Evolutionary conservation across 2,888 invertebrate genomes (phyloP).

Genomic region (Pteria penguin): DNA sequence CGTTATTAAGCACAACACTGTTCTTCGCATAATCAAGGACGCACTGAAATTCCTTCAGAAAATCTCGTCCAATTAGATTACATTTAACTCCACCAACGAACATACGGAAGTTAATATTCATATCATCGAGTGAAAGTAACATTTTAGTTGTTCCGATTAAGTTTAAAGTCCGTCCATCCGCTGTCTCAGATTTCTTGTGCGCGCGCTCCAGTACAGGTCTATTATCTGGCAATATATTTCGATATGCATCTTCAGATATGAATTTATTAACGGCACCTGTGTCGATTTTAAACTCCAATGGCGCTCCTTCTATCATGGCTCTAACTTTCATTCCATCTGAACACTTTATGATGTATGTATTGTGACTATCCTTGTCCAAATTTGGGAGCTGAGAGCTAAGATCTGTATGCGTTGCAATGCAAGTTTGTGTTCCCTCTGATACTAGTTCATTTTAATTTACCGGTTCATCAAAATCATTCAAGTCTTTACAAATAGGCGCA

Average conservation of each 20-base stretch:
- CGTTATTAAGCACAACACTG: neutral
- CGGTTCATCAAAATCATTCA: neutral
- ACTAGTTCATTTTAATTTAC: neutral
- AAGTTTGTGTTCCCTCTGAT: too few relatives aligned
- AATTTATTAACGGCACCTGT: conserved; percentile 9
- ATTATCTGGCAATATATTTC: conserved; percentile 1
- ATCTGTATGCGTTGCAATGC: too few relatives aligned
- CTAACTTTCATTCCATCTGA: conserved; percentile 4
- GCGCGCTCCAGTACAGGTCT: too few relatives aligned
- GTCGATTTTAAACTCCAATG: conserved; percentile 10
- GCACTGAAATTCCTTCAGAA: conserved; percentile 4
- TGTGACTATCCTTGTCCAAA: too few relatives aligned
- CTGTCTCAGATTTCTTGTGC: conserved; percentile 1
- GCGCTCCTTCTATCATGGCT: conserved; percentile 2
- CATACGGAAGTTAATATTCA: neutral
- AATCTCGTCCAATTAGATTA: conserved; percentile 19
- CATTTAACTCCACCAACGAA: conserved; percentile 11
- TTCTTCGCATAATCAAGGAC: neutral
- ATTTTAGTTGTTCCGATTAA: conserved; percentile 8
- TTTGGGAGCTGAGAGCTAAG: neutral
- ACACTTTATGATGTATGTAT: too few relatives aligned
- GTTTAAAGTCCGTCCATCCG: neutral
- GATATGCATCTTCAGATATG: neutral
- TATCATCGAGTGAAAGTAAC: conserved; percentile 11
- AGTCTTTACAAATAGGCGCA: neutral